phyloP scores from a whole-genome alignment of 2,113 vertebrate species.

The Gallinago undulata region DNA sequence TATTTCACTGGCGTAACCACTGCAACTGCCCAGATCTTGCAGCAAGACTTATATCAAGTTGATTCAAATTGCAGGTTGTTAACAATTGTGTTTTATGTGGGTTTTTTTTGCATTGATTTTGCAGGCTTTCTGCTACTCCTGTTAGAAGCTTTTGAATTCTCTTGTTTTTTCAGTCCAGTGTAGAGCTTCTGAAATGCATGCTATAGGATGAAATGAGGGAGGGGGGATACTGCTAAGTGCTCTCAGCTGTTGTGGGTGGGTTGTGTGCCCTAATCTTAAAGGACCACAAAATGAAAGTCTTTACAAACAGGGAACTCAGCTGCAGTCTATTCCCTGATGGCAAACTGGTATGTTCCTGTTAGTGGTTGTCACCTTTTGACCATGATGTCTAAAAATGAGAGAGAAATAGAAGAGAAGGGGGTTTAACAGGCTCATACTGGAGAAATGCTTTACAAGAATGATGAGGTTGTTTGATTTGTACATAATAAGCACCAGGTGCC shows the following conservation, averaged over 20 bases:
- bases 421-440: background rate
- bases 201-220: background rate
- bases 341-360: background rate
- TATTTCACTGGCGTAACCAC: background rate
- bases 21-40: background rate
- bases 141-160: background rate
- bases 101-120: background rate
- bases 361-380: background rate
- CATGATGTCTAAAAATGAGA: background rate
- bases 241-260: slow-evolving; percentile 1
- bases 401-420: background rate
- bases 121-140: background rate
- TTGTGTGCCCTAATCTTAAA: background rate
- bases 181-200: background rate
- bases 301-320: background rate
- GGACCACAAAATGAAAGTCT: background rate
- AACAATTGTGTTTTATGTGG: background rate
- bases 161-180: background rate
- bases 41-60: background rate
- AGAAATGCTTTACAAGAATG: slow-evolving; percentile 5
- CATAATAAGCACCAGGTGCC: slow-evolving; percentile 32
- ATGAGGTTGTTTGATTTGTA: slow-evolving; percentile 35
- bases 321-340: background rate
- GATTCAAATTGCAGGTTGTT: background rate
- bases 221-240: background rate